Evolutionary conservation across 1,140 invertebrate genomes (phyloP).

Genomic region (Eurosta solidaginis): DNA sequence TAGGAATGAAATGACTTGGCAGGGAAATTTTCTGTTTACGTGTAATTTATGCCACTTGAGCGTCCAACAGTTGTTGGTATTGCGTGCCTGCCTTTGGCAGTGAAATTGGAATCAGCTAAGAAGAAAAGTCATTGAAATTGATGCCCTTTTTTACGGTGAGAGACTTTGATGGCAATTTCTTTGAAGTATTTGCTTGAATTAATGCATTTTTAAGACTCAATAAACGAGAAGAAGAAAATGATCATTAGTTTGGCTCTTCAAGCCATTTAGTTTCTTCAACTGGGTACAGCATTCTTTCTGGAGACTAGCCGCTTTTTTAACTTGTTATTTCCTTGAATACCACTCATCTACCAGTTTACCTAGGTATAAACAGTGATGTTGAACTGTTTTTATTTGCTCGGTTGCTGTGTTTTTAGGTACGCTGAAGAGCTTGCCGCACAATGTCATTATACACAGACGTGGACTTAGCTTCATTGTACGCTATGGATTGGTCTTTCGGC

Average conservation of each 20-base stretch:
- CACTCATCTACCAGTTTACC: too few relatives aligned
- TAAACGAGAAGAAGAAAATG: neutral
- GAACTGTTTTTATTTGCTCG: too few relatives aligned
- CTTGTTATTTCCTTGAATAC: too few relatives aligned
- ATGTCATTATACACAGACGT: too few relatives aligned
- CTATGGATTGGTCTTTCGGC: neutral
- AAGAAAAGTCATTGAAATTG: neutral
- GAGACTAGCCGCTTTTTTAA: too few relatives aligned
- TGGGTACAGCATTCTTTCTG: too few relatives aligned
- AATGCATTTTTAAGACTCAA: slow-evolving; percentile 31
- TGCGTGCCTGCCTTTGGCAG: neutral
- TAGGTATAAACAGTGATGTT: too few relatives aligned
- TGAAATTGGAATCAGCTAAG: neutral
- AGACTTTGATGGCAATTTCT: neutral
- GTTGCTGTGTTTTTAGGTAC: neutral
- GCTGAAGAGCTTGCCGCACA: slow-evolving; percentile 3
- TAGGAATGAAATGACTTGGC: neutral
- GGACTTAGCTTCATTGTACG: neutral
- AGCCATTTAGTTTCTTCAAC: neutral
- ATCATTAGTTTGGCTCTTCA: neutral
- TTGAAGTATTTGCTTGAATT: slow-evolving; percentile 16
- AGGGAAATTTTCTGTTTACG: neutral
- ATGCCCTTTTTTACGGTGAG: neutral
- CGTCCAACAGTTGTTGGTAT: neutral
- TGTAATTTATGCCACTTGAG: neutral